Percentiles rank a stretch among this genome's conserved stretches.
phyloP scores from a whole-genome alignment of 2,113 vertebrate species.

The Corythornis cristatus region DNA sequence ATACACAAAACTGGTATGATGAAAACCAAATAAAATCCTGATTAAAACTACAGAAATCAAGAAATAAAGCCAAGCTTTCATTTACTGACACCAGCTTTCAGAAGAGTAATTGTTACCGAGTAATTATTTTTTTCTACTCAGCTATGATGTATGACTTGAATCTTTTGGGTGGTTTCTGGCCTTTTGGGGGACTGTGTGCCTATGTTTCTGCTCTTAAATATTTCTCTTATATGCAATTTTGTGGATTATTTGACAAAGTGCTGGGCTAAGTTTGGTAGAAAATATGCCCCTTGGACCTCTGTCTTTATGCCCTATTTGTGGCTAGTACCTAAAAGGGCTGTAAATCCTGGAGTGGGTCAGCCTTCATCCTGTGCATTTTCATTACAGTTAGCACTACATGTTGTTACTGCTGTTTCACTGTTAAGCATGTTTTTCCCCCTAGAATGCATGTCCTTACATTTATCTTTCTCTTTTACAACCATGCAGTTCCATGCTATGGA shows the following conservation, averaged over 20 bases:
- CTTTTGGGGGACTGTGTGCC: fast-evolving
- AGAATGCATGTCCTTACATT: not conserved
- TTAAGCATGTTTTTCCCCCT: not conserved
- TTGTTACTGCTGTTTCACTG: not conserved
- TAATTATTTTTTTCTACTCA: not conserved
- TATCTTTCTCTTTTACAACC: not conserved
- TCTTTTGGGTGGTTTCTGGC: not conserved
- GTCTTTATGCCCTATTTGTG: not conserved
- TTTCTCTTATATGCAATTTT: not conserved
- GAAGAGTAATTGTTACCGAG: slow-evolving; percentile 15
- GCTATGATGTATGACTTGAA: not conserved
- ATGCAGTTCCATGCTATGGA: slow-evolving; percentile 97
- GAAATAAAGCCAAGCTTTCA: slow-evolving; percentile 26
- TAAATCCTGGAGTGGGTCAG: not conserved
- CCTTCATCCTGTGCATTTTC: not conserved
- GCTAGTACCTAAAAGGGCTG: not conserved
- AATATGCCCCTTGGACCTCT: not conserved
- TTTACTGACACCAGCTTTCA: not conserved
- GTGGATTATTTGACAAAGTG: not conserved
- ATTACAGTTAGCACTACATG: not conserved
- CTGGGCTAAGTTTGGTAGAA: not conserved
- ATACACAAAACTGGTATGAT: not conserved
- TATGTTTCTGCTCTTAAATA: not conserved
- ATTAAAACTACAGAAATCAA: not conserved
- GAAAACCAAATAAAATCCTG: not conserved